Evolutionary conservation across 2,113 vertebrate genomes (phyloP).

Genomic region (Candoia aspera): DNA sequence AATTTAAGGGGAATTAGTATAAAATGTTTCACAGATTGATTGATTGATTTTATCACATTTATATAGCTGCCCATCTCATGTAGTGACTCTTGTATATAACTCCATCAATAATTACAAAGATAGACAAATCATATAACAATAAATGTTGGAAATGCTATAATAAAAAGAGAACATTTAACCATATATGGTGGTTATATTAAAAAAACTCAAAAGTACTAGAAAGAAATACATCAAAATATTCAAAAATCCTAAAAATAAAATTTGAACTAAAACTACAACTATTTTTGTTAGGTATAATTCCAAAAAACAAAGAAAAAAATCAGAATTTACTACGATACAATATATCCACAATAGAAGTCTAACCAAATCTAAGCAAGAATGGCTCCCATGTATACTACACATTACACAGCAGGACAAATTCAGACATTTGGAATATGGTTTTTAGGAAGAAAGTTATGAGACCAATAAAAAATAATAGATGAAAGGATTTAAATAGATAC

Average conservation of each 20-base stretch:
- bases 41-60: neutral
- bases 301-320: neutral
- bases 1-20: neutral
- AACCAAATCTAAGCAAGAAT: neutral
- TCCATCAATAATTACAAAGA: neutral
- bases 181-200: neutral
- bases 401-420: neutral
- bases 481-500: neutral
- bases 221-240: neutral
- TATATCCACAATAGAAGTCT: neutral
- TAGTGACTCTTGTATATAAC: neutral
- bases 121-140: neutral
- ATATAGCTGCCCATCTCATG: neutral
- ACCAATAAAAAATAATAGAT: neutral
- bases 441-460: neutral
- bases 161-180: neutral
- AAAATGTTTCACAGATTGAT: neutral
- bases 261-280: neutral
- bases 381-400: neutral
- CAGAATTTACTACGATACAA: neutral
- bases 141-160: neutral
- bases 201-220: neutral
- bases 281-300: neutral
- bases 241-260: neutral
- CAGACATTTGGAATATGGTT: neutral